These are phyloP conservation scores for Carlito syrichta DNA, from an alignment of 2,113 vertebrate species.

Conservation along the genomic window DNA sequence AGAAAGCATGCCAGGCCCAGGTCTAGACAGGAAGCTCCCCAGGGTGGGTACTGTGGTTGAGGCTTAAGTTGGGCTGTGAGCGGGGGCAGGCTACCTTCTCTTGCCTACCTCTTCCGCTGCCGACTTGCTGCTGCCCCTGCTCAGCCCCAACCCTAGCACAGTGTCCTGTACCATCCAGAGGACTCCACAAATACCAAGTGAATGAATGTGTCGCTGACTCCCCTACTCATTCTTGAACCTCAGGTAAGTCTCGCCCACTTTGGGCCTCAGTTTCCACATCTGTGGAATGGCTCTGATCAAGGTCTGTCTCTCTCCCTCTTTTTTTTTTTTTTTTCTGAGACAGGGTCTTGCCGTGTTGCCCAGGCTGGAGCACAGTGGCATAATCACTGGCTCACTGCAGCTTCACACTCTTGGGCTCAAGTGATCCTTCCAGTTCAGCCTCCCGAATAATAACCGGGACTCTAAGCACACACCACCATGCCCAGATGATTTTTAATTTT, in stretches of 20 bases:
- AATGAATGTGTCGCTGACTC: accelerated
- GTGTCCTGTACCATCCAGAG: accelerated
- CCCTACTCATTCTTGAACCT: neutral
- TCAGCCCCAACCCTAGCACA: too few relatives aligned
- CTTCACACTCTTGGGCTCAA: neutral
- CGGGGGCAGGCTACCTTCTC: too few relatives aligned
- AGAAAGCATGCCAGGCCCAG: neutral
- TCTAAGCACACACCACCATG: neutral
- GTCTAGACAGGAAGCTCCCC: accelerated
- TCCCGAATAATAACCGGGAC: neutral
- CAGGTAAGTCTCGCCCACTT: neutral
- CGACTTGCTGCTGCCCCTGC: too few relatives aligned
- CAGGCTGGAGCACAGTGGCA: neutral
- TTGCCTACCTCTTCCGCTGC: too few relatives aligned
- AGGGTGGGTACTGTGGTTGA: neutral
- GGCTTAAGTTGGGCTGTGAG: neutral
- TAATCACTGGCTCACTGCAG: neutral
- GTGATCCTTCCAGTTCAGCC: neutral
- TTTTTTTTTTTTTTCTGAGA: neutral
- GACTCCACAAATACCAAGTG: accelerated
- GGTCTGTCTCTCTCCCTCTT: neutral
- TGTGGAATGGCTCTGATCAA: neutral
- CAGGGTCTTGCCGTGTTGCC: neutral
- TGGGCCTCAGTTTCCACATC: neutral
- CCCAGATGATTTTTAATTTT: neutral